Evolutionary conservation across 2,888 invertebrate genomes (phyloP).

Genomic region (Agriotes lineatus): DNA sequence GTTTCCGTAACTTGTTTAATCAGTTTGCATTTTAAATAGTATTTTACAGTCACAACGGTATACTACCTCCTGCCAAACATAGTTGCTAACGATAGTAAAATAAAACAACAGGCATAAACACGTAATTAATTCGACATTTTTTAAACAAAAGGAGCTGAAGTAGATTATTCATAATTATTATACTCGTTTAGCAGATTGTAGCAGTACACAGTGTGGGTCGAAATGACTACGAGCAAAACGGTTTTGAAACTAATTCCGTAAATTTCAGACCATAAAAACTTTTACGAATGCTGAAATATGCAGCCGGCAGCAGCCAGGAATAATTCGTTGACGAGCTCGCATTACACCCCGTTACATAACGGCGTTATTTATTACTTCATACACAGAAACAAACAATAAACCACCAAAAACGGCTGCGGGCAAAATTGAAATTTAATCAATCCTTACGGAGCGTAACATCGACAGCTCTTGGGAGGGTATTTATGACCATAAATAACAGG

Average conservation of each 20-base stretch:
- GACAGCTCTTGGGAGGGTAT: constrained; percentile 46
- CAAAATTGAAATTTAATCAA: constrained; percentile 47
- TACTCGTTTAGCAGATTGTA: too few species aligned
- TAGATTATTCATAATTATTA: not conserved
- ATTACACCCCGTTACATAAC: constrained; percentile 24
- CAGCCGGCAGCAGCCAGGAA: constrained; percentile 11
- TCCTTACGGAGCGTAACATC: constrained; percentile 44
- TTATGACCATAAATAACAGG: constrained; percentile 45
- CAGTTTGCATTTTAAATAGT: too few species aligned
- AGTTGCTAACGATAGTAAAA: too few species aligned
- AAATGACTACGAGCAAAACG: too few species aligned
- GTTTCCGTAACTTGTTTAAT: too few species aligned
- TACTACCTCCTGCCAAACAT: too few species aligned
- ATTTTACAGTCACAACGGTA: too few species aligned
- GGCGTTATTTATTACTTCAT: constrained; percentile 40
- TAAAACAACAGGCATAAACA: too few species aligned
- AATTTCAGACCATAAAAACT: not conserved
- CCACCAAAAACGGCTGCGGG: constrained; percentile 44
- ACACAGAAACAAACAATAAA: constrained; percentile 46
- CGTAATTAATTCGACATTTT: too few species aligned
- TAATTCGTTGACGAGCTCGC: constrained; percentile 21
- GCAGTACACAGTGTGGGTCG: too few species aligned
- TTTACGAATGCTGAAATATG: not conserved
- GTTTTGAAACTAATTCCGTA: not conserved
- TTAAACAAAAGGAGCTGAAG: not conserved